Base-by-base conservation (phyloP, 2,888 invertebrate genomes). In the Lapara coniferarum region DNA sequence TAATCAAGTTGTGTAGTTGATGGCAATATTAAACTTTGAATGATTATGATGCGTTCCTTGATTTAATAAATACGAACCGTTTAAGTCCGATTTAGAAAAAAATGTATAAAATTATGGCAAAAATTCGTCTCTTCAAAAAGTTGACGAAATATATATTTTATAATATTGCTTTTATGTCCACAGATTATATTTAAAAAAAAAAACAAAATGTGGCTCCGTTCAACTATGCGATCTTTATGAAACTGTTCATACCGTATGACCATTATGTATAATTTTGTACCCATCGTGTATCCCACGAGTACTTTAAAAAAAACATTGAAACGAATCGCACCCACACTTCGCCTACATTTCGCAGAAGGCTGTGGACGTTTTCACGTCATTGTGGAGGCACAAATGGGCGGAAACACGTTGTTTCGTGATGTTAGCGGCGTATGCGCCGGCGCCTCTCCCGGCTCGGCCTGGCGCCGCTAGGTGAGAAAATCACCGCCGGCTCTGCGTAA, bases 301-400 rank as follows among this genome's bases (percentile, higher is more conserved):
- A 19, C 13, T 55, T 58, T 53, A 46, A 67, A 49, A 67, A 57
- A 83, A 80, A 81, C 86, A 87, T 87, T 82, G 83, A 83, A 81
- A 46, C 57, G 5, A 10, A 30, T 10, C 76, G 80, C 86, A 77
- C 89, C 89, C 89, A 90, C 90, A 82, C 86, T 75, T 83, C 89
- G 90, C 91, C 91, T 89, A 91, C 90, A 83, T 83, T 89, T 90
- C 88, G 87, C 83, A 86, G 89, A 89, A 89, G 90, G 89, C 83
- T 85, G 78, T 76, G 78, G 77, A 78, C 74, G 76, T 75, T 77
- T 78, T 82, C 87, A 88, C 88, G 85, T 84, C 79, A 89, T 91
- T 90, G 91, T 90, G 89, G 89, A 89, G 84, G 88, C 86, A 85
- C 84, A 85, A 88, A 89, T 89, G 89, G 88, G 89, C 89, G 91